These are phyloP conservation scores for Neopipo cinnamomea DNA, from an alignment of 2,113 vertebrate genomes.

Conservation along the genomic window DNA sequence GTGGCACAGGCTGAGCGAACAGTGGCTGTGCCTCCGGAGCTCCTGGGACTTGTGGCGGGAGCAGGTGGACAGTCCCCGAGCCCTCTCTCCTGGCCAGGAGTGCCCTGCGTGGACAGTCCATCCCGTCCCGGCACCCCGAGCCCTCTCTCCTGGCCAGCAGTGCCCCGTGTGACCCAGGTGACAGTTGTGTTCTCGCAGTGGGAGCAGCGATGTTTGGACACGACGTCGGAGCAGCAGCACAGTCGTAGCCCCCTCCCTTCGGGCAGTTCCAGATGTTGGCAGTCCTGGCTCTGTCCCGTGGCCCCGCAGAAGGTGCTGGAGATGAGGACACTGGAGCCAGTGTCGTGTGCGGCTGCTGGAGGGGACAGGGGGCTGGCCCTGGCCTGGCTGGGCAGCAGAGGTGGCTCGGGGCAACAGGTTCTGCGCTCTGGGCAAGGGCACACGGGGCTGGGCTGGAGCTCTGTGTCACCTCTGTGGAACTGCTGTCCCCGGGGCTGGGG, in stretches of 20 bases:
- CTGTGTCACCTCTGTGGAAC: neutral
- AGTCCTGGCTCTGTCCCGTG: neutral
- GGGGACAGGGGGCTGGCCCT: neutral
- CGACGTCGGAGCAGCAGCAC: accelerated
- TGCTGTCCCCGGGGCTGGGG: neutral
- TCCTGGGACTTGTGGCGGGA: accelerated
- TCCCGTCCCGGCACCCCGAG: neutral
- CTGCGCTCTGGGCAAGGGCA: neutral
- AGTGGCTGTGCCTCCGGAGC: neutral
- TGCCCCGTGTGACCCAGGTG: neutral
- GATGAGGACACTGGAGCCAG: neutral
- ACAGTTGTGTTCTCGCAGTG: neutral
- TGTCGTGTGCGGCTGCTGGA: accelerated
- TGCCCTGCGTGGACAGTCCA: too few relatives aligned
- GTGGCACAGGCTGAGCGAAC: neutral
- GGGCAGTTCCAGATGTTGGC: accelerated
- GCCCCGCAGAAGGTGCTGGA: neutral
- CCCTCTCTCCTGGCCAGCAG: neutral
- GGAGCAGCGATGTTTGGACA: neutral
- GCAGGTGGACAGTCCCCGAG: neutral
- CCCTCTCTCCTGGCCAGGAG: neutral
- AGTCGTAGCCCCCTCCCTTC: accelerated
- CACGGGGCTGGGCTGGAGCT: neutral
- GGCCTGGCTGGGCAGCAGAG: neutral
- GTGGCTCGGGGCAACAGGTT: neutral